These are phyloP conservation scores for Spizella passerina DNA, from an alignment of 2,797 vertebrate species.

Conservation along the genomic window DNA sequence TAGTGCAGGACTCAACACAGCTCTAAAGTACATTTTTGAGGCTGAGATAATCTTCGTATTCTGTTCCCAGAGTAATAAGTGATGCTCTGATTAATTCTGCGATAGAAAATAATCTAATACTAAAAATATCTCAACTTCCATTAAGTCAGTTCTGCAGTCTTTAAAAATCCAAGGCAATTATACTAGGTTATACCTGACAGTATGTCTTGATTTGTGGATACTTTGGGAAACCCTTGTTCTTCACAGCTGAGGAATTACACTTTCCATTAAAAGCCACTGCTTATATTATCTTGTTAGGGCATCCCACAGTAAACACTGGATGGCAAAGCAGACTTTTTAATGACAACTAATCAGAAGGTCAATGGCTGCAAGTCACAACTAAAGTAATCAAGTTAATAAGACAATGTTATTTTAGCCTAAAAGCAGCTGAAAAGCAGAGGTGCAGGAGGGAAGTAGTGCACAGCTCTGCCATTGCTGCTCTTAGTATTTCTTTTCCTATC, in stretches of 20 bases:
- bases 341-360: slow-evolving; percentile 32
- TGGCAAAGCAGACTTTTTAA: not conserved
- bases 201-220: slow-evolving; percentile 51
- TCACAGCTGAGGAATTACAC: slow-evolving; percentile 31
- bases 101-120: slow-evolving; percentile 55
- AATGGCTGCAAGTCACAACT: slow-evolving; percentile 23
- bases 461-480: not conserved
- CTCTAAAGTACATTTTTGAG: not conserved
- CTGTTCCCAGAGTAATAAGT: slow-evolving; percentile 47
- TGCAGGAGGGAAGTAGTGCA: not conserved
- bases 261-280: not conserved
- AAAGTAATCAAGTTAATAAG: not conserved
- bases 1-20: not conserved
- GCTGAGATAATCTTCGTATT: slow-evolving; percentile 13
- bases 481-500: not conserved
- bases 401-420: not conserved
- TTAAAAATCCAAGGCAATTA: slow-evolving; percentile 52
- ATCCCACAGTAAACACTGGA: not conserved
- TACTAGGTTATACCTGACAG: not conserved
- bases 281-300: not conserved
- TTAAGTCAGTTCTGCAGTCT: slow-evolving; percentile 21
- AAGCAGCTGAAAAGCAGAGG: not conserved
- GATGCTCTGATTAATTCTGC: slow-evolving; percentile 36
- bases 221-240: slow-evolving; percentile 32
- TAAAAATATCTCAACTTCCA: slow-evolving; percentile 58